Base-by-base conservation (phyloP, 2,888 invertebrate species). In the Arenicola marina region DNA sequence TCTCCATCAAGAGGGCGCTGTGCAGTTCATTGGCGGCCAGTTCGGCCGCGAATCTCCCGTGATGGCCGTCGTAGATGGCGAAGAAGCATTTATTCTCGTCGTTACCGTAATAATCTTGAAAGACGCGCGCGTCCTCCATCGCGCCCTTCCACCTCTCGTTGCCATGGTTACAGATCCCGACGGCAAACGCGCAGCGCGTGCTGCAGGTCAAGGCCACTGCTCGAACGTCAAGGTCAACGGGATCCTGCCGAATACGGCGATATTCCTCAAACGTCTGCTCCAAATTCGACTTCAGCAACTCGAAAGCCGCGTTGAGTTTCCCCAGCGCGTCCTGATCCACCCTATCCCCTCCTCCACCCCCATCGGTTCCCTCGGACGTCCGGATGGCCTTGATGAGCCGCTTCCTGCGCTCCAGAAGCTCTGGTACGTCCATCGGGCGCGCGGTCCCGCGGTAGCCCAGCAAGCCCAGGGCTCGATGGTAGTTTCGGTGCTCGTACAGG, bases 71-170 rank as follows among this genome's bases (percentile, higher is more conserved):
- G 67, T 76, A 82, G 3, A 82, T 33, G 0, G 73, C 81, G 55
- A 80, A 61, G 56, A 75, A 82, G 60, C 76, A 76, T 65, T 80
- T 81, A 51, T 72, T 71, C 24, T 55, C 62, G 59, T 81, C 79
- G 11, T 76, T 77, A 1, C 80, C 80, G 70, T 78, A 79, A 54
- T 66, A 74, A 61, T 82, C 80, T 55, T 81, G 80, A 56, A 76
- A 81, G 4, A 78, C 74, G 26, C 73, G 65, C 0, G 76, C 72
- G 65, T 82, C 82, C 59, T 82, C 82, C 81, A 81, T 82, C 24
- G 70, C 62, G 18, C 70, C 75, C 60, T 80, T 81, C 78, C 79
- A 82, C 4, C 65, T 63, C 11, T 73, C 70, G 62, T 81, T 81
- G 32, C 68, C 67, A 61, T 69, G 69, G 11, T 73, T 70, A 46